phyloP scores from a whole-genome alignment of 2,888 invertebrate genomes.

The Thecocarcelia acutangulata region DNA sequence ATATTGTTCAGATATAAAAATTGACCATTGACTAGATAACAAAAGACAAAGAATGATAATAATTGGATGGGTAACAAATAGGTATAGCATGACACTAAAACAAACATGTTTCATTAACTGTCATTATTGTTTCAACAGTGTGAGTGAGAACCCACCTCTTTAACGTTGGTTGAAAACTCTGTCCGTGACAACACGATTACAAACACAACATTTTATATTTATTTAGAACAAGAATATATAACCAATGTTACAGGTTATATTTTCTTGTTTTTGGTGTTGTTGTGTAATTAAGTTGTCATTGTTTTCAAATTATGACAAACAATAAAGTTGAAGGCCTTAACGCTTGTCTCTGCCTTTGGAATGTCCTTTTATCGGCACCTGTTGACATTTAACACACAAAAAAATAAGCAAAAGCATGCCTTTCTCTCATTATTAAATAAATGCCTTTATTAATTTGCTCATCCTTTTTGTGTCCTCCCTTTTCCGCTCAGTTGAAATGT shows the following conservation, averaged over 20 bases:
- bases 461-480: neutral
- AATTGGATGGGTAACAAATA: constrained; percentile 52
- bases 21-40: constrained; percentile 40
- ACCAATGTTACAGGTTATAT: neutral
- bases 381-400: constrained; percentile 48
- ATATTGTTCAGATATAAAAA: neutral
- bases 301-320: constrained; percentile 53
- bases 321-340: constrained; percentile 18
- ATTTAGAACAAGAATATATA: too few species aligned
- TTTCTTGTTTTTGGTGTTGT: constrained; percentile 49
- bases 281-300: constrained; percentile 68
- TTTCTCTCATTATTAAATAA: constrained; percentile 61
- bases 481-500: neutral
- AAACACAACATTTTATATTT: neutral
- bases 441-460: constrained; percentile 59
- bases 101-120: constrained; percentile 55
- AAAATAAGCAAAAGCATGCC: constrained; percentile 41
- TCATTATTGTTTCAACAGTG: neutral
- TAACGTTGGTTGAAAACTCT: neutral
- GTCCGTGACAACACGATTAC: neutral
- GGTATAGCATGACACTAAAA: constrained; percentile 39
- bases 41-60: neutral
- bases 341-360: constrained; percentile 24
- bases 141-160: constrained; percentile 4
- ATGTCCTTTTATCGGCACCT: constrained; percentile 61